Evolutionary conservation across 2,888 invertebrate species (phyloP).

Genomic region (Miltochrista miniata): DNA sequence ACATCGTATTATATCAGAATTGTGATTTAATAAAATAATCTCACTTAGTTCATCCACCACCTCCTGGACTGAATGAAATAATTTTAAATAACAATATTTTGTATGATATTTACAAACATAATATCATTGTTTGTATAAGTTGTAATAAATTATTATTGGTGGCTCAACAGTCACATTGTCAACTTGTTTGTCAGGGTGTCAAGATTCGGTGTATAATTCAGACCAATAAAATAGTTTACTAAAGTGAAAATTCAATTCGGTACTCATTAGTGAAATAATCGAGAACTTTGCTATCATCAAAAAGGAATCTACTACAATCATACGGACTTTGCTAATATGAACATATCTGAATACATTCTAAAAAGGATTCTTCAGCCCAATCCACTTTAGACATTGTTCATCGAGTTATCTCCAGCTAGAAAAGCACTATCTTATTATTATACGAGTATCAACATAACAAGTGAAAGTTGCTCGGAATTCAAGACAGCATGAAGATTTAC

Average conservation of each 20-base stretch:
- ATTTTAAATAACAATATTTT: neutral
- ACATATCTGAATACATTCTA: neutral
- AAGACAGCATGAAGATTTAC: constrained; percentile 19
- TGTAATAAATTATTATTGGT: neutral
- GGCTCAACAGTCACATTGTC: neutral
- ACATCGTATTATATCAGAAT: neutral
- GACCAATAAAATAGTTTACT: neutral
- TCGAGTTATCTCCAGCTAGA: constrained; percentile 1
- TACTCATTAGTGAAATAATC: neutral
- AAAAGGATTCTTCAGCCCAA: constrained; percentile 5
- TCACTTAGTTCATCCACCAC: neutral
- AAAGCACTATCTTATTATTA: constrained; percentile 15
- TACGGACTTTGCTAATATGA: neutral
- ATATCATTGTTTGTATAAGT: constrained; percentile 12
- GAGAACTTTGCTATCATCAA: neutral
- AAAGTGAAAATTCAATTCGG: neutral
- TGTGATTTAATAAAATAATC: neutral
- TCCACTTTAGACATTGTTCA: neutral
- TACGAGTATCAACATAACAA: neutral
- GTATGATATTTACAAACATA: constrained; percentile 21
- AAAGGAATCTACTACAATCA: neutral
- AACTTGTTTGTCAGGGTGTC: neutral
- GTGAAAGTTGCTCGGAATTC: neutral
- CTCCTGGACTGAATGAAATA: neutral
- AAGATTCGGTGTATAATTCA: neutral